Evolutionary conservation across 2,797 vertebrate species (phyloP).

Genomic region (Carcharodon carcharias): DNA sequence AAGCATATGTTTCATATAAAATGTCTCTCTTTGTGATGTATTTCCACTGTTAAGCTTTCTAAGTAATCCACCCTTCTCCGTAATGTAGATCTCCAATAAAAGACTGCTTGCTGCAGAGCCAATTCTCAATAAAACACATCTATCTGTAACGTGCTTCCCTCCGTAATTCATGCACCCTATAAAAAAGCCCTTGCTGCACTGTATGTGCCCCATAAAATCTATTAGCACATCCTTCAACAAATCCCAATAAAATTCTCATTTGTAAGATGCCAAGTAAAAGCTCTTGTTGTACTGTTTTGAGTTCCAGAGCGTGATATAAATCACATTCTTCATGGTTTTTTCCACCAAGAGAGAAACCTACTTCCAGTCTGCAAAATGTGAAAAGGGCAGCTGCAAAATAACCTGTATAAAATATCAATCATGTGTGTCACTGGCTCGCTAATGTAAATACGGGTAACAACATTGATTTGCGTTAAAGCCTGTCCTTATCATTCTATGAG

Average conservation of each 20-base stretch:
- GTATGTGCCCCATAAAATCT: background rate
- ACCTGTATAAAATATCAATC: background rate
- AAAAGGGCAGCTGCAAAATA: background rate
- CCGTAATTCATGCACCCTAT: background rate
- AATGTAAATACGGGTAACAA: background rate
- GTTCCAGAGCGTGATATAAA: background rate
- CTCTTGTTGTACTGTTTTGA: background rate
- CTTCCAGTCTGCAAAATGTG: background rate
- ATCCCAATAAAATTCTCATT: background rate
- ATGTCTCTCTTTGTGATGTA: background rate
- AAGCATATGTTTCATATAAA: background rate
- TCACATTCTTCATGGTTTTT: background rate
- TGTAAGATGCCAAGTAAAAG: constrained; percentile 1
- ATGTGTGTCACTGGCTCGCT: background rate
- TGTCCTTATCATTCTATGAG: too few species aligned
- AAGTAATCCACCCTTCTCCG: background rate
- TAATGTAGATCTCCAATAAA: background rate
- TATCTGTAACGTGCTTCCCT: background rate
- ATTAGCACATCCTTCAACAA: background rate
- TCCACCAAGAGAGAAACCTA: background rate
- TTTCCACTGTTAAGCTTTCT: background rate
- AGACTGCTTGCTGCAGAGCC: background rate
- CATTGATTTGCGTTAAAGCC: background rate
- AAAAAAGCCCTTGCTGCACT: background rate
- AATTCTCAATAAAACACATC: background rate